Base-by-base conservation (phyloP, 2,113 vertebrate species). In the Ophthalmolycus amberensis region DNA sequence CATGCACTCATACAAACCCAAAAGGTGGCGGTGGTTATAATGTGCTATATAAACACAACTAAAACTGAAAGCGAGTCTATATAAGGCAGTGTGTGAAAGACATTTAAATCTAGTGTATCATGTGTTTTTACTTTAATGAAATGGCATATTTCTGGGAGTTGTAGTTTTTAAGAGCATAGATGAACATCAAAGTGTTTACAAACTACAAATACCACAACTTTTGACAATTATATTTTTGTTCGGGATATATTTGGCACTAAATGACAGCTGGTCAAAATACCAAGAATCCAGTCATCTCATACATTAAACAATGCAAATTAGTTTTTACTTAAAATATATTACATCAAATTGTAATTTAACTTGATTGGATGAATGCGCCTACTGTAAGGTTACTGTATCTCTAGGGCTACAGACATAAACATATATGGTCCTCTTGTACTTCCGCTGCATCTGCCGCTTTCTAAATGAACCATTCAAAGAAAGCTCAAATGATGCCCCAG, bases 381-480 rank as follows among this genome's bases (percentile, higher is more conserved):
- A 58, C 16, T 62, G 29, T 62, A 62, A 15, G 58, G 27, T 27
- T 18, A 34, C 15, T 62, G 29, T 60, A 4, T 32, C 58, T 60
- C 7, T 34, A 34, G 59, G 15, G 27, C 12, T 32, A 20, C 59
- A 34, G 20, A 70, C 8, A 65, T 5, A 56, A 18, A 82, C 73
- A 91, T 80, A 48, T 38, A 14, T 66, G 46, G 38, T 34, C 54
- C 8, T 77, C 44, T 71, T 70, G 46, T 60, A 46, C 62, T 48
- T 82, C 71, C 42, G 84, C 81, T 94, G 94, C 54, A 42, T 66
- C 56, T 64, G 80, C 86, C 2, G 15, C 93, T 91, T 93, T 94
- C 48, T 96, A 95, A 95, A 96, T 96, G 95, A 96, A 94, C 93
- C 93, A 93, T 93, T 94, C 94, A 85, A 74, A 93, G 85, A 91